Percentiles rank a stretch among this genome's conserved stretches.
Evolutionary conservation across 2,888 invertebrate genomes (phyloP).

Genomic region (Oscheius onirici): DNA sequence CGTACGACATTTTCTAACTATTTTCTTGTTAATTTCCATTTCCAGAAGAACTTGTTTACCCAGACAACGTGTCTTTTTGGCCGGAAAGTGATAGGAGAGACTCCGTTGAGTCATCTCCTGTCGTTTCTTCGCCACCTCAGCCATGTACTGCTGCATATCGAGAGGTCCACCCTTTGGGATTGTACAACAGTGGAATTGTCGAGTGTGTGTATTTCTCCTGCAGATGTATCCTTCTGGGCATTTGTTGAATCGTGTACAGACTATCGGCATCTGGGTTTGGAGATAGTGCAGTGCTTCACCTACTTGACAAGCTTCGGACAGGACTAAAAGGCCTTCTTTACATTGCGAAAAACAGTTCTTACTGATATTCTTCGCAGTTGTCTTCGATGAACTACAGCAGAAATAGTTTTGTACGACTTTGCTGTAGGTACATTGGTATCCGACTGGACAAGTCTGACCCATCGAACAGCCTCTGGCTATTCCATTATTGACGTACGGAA

Average conservation of each 20-base stretch:
- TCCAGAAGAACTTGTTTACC: slow-evolving; percentile 49
- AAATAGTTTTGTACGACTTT: slow-evolving; percentile 54
- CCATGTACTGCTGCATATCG: slow-evolving; percentile 49
- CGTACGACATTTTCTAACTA: slow-evolving; percentile 55
- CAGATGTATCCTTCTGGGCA: slow-evolving; percentile 53
- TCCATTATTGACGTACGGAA: slow-evolving; percentile 45
- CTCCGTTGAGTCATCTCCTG: slow-evolving; percentile 23
- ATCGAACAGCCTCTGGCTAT: slow-evolving; percentile 46
- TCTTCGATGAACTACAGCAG: slow-evolving; percentile 48
- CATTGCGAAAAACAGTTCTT: neutral
- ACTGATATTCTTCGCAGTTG: neutral
- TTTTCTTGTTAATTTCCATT: slow-evolving; percentile 47
- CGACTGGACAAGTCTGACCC: slow-evolving; percentile 55
- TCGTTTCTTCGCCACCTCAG: slow-evolving; percentile 33
- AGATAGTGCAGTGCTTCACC: slow-evolving; percentile 53
- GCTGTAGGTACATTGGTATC: slow-evolving; percentile 53
- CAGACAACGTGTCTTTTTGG: slow-evolving; percentile 39
- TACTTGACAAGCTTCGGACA: slow-evolving; percentile 49
- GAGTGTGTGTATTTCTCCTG: slow-evolving; percentile 40
- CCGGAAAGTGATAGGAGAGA: slow-evolving; percentile 3
- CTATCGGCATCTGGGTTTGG: slow-evolving; percentile 46
- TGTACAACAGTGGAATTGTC: slow-evolving; percentile 53
- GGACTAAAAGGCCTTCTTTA: slow-evolving; percentile 31
- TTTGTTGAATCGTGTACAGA: slow-evolving; percentile 40
- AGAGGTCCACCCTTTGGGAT: slow-evolving; percentile 30